Base-by-base conservation (phyloP, 2,113 vertebrate species). In the Plecturocebus donacophilus region DNA sequence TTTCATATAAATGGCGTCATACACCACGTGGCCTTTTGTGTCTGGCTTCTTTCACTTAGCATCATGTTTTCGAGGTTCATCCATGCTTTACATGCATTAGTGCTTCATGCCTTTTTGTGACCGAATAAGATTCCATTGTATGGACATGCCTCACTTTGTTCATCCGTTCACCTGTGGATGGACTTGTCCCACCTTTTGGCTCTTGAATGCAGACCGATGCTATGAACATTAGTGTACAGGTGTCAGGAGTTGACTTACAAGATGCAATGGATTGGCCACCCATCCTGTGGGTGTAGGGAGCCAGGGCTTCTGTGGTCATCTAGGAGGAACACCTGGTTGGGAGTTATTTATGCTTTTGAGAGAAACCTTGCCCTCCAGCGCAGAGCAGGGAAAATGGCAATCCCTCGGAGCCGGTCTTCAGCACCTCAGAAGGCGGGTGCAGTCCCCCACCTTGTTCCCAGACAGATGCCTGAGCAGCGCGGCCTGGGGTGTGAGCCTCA, bases 371-470 rank as follows among this genome's bases (percentile, higher is more conserved):
- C 38, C 40, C 9, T 73, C 16, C 19, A 23, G 40, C 49, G 73
- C 52, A 49, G 68, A 75, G 70, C 54, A n/a, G 54, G 42, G 35
- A 68, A 61, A 17, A 25, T 0, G 1, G 86, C 77, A 49, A 4
- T n/a, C 49, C 32, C 1, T 42, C 9, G 40, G 25, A 68, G n/a
- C 52, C 0, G 0, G 40, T 27, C 25, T 45, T 14, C 17, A 3
- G 38, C 82, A 76, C 38, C 58, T 5, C 52, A 10, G 83, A 45
- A 52, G 64, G 42, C 56, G 3, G 30, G 25, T 27, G 23, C 3
- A 0, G 20, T 25, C 16, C 64, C 47, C 49, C 19, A 11, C n/a
- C 12, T 8, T n/a, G 25, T 54, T 47, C 38, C 83, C 73, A 20
- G 47, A 1, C 0, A 68, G 66, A 68, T 35, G 66, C 30, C 7